phyloP scores from a whole-genome alignment of 2,888 invertebrate species.

The Mythimna pallens region DNA sequence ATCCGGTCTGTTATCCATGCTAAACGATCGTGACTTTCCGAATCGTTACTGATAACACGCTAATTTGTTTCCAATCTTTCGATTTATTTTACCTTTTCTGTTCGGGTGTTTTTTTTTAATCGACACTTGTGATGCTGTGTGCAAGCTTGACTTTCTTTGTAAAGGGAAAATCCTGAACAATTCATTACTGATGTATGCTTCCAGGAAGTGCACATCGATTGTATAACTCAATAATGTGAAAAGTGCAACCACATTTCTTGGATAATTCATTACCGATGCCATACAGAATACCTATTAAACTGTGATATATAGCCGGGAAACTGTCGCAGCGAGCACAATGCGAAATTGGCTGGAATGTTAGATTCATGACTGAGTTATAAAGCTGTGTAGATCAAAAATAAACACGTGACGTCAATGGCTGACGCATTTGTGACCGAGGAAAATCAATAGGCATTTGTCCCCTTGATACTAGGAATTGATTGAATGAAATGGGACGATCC shows the following conservation, averaged over 20 bases:
- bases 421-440: constrained; percentile 67
- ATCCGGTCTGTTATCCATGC: constrained; percentile 69
- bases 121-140: not conserved
- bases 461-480: constrained; percentile 55
- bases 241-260: constrained; percentile 22
- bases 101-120: not conserved
- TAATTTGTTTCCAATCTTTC: constrained; percentile 56
- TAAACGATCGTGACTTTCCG: constrained; percentile 72
- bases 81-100: constrained; percentile 5
- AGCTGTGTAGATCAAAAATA: constrained; percentile 68
- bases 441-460: constrained; percentile 63
- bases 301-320: constrained; percentile 45
- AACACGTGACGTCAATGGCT: constrained; percentile 73
- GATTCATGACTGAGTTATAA: constrained; percentile 64
- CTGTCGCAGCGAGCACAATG: constrained; percentile 53
- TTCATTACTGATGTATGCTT: constrained; percentile 13
- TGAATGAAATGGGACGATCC: constrained; percentile 52
- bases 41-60: constrained; percentile 57
- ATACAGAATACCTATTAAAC: constrained; percentile 20
- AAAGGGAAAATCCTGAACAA: not conserved
- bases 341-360: constrained; percentile 55
- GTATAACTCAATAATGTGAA: constrained; percentile 7
- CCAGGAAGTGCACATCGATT: constrained; percentile 23
- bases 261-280: constrained; percentile 11
- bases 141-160: not conserved